A percentile compares a stretch with the other conserved stretches of the same genome.
Evolutionary conservation across 2,797 vertebrate genomes (phyloP).

Genomic region (Chaenodraco wilsoni): DNA sequence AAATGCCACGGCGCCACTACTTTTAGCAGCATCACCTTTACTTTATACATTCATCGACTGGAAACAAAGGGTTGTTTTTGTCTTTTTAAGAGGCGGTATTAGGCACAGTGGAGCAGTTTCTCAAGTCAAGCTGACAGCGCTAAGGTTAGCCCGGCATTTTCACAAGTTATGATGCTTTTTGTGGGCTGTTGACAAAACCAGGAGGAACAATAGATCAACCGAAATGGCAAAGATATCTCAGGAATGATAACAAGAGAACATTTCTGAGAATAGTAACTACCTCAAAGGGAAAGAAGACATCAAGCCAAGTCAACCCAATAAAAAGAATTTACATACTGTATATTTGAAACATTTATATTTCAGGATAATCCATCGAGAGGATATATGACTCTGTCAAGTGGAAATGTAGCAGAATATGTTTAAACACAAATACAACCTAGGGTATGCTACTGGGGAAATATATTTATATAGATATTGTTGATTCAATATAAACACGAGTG

Average conservation of each 20-base stretch:
- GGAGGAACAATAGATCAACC: conserved; percentile 38
- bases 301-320: conserved; percentile 15
- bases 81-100: conserved; percentile 49
- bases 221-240: conserved; percentile 18
- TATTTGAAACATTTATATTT: conserved; percentile 8
- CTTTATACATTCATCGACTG: conserved; percentile 9
- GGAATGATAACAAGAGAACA: conserved; percentile 21
- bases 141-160: conserved; percentile 52
- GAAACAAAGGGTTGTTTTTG: conserved; percentile 28
- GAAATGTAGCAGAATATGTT: not conserved
- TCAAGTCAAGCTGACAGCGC: conserved; percentile 26
- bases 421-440: not conserved
- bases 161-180: conserved; percentile 18
- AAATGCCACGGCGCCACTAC: conserved; percentile 14
- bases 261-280: conserved; percentile 1
- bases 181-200: conserved; percentile 43
- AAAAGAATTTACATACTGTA: conserved; percentile 11
- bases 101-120: conserved; percentile 49
- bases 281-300: conserved; percentile 7
- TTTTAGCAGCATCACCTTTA: conserved; percentile 29
- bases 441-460: conserved; percentile 7
- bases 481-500: conserved; percentile 4
- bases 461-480: not conserved
- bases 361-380: conserved; percentile 1
- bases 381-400: not conserved